Evolutionary conservation across 2,888 invertebrate genomes (phyloP).

Genomic region (Drosophila setosimentum): DNA sequence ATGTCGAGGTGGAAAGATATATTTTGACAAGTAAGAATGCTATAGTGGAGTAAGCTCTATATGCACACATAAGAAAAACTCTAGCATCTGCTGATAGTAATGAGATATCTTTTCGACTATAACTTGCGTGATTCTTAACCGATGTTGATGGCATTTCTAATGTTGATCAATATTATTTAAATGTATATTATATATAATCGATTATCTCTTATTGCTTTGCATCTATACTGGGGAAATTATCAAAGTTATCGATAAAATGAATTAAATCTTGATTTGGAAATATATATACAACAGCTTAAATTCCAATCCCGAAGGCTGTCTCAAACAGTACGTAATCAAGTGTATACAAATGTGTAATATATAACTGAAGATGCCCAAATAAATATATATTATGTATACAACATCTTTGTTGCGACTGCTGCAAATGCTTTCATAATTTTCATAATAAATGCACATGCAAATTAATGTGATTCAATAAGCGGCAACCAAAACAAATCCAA

Average conservation of each 20-base stretch:
- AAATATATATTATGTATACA: conserved; percentile 57
- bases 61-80: too few relatives aligned
- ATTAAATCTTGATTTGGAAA: neutral
- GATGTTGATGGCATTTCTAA: neutral
- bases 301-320: neutral
- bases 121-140: neutral
- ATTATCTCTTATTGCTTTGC: neutral
- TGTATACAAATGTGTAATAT: neutral
- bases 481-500: too few relatives aligned
- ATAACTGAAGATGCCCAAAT: too few relatives aligned
- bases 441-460: conserved; percentile 49
- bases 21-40: too few relatives aligned
- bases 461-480: conserved; percentile 28
- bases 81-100: neutral
- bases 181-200: neutral
- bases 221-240: neutral
- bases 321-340: neutral
- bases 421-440: conserved; percentile 58
- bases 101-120: neutral
- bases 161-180: neutral
- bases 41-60: too few relatives aligned
- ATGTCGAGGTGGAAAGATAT: too few relatives aligned
- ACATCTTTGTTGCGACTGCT: conserved; percentile 12
- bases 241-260: neutral
- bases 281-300: neutral